Evolutionary conservation across 2,113 vertebrate genomes (phyloP).

Genomic region (Catharus bicknelli): DNA sequence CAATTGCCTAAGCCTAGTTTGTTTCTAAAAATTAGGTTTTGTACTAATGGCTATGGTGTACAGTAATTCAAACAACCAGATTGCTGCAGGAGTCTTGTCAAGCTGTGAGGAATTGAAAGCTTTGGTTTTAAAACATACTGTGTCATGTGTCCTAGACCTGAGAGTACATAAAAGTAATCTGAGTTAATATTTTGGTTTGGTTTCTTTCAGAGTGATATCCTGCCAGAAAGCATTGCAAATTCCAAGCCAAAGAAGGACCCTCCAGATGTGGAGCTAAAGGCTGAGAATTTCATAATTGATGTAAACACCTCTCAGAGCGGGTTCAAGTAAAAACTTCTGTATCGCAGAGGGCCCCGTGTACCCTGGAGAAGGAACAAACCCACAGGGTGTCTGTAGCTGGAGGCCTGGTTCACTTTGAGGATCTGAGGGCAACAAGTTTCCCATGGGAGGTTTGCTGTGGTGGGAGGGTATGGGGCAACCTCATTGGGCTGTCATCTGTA

Average conservation of each 20-base stretch:
- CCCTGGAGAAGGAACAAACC: background rate
- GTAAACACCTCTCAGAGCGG: slow-evolving; percentile 70
- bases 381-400: background rate
- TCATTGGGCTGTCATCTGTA: background rate
- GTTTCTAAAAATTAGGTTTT: background rate
- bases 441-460: accelerated
- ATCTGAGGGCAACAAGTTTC: accelerated
- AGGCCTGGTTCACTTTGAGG: background rate
- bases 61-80: background rate
- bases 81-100: background rate
- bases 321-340: background rate
- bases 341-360: background rate
- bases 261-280: slow-evolving; percentile 62
- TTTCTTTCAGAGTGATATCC: slow-evolving; percentile 60
- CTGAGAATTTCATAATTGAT: slow-evolving; percentile 87
- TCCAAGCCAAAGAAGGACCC: slow-evolving; percentile 54
- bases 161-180: background rate
- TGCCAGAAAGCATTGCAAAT: slow-evolving; percentile 74
- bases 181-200: background rate
- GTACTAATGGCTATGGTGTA: background rate
- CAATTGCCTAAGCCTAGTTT: background rate
- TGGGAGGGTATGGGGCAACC: background rate
- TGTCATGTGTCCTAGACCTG: background rate
- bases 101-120: background rate
- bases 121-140: background rate